Evolutionary conservation across 2,888 invertebrate species (phyloP), one percentile per base, ranked within the genome.

Genomic region (Priocnemis perturbator): DNA sequence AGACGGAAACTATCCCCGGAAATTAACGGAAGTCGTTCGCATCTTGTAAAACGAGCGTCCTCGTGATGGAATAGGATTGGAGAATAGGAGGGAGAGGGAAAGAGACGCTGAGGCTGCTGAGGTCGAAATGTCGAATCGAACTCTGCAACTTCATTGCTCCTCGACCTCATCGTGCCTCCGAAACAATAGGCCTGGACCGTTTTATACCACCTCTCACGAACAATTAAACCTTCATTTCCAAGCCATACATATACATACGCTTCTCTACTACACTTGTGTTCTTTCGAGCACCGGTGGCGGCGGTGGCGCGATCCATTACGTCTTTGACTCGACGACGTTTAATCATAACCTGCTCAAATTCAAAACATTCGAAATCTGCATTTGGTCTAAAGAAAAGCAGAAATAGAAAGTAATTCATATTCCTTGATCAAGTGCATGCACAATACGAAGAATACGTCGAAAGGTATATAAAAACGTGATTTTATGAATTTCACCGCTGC

Each of bases 11-110:
- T 71, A 76, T 57, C 52, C 52, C 74, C 81, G 85, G 84, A 85
- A 84, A 85, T 83, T 74, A 84, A 78, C 81, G 84, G 82, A 85
- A 85, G 81, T 81, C 77, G 76, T 76, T 77, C 73, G 71, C 70
- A 69, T 77, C 71, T 72, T 64, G 69, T 67, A 78, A 81, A 83
- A 77, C 76, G 77, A 77, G 73, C 37, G 65, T 37, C 37, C 37
- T 11, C 37, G 37, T 9, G 14, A 9, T 64, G 7, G 37, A 37
- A 9, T 37, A 11, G 7, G 37, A 11, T 37, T 37, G 60, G 26
- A 58, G 21, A 23, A 48, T 37, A 11, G 7, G 11, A 11, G 37
- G 14, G 37, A 37, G 37, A 11, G 14, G 37, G 4, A 1, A 37
- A 11, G 37, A 37, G 37, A 11, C 1, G 26, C 2, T 2, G 26